A percentile compares a stretch with the other conserved stretches of the same genome.
Conservation (phyloP, 2,888 invertebrate genomes). For the Adelphocoris suturalis region DNA sequence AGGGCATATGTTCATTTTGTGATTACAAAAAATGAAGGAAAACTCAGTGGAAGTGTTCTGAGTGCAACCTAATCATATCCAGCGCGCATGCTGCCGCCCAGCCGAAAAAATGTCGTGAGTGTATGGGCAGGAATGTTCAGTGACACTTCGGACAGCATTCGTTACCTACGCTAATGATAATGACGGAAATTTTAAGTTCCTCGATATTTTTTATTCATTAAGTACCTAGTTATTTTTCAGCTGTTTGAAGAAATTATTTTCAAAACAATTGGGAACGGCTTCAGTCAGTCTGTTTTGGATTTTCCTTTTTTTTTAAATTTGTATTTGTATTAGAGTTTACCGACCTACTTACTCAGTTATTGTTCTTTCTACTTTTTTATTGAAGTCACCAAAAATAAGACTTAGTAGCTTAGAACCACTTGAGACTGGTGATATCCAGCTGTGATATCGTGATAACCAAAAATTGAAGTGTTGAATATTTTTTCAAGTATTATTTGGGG, state of each 20-base stretch:
- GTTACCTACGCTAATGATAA: neutral
- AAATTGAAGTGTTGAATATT: neutral
- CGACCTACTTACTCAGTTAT: too few species aligned
- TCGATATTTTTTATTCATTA: neutral
- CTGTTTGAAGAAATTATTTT: too few species aligned
- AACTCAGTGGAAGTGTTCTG: neutral
- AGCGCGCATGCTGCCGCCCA: neutral
- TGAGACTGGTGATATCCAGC: too few species aligned
- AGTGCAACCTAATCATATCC: neutral
- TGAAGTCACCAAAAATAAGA: too few species aligned
- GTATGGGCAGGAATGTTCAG: neutral
- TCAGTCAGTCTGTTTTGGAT: too few species aligned
- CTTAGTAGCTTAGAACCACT: too few species aligned
- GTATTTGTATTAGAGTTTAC: too few species aligned
- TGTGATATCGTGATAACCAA: neutral
- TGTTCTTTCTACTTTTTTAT: too few species aligned
- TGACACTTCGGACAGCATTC: neutral
- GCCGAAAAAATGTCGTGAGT: neutral
- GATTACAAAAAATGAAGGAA: conserved; percentile 21
- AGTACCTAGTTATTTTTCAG: neutral
- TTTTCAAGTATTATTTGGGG: neutral
- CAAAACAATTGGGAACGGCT: too few species aligned
- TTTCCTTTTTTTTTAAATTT: too few species aligned
- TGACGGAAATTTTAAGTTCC: neutral
- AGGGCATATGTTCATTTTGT: neutral